Base-by-base conservation (phyloP, 2,113 vertebrate species). In the Gymnarchus niloticus region DNA sequence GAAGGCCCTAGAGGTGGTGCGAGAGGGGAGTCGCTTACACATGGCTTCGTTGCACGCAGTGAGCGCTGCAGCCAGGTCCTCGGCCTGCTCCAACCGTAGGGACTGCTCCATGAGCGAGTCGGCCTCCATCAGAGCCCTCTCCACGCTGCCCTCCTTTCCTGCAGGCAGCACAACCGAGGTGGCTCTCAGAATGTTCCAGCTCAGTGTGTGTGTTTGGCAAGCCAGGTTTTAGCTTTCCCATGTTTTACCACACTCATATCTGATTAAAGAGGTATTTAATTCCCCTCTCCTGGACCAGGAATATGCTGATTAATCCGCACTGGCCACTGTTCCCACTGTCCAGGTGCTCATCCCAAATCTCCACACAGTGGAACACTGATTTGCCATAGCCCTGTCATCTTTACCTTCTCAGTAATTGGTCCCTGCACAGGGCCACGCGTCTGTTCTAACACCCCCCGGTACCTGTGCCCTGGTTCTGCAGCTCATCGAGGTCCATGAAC, bases 401-500 rank as follows among this genome's bases (percentile, higher is more conserved):
- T 25, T 4, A 23, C 23, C n/a, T 46, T 51, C 48, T 23, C 48
- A 17, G 37, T 44, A 19, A 28, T 1, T 48, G n/a, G n/a, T 14
- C 2, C 1, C 78, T 25, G 33, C 28, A 23, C n/a, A 9, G n/a
- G 61, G 48, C 49, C 33, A 37, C 41, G 33, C 10, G 7, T 19
- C 12, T 44, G 54, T 33, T 3, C 14, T 17, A 28, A 23, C 19
- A 28, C 25, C 6, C 0, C n/a, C 14, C 65, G 2, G 6, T 25
- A n/a, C 25, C 10, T 52, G 2, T 83, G 93, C 93, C 94, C 93
- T 99, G 97, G 91, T 95, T 97, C 93, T 99, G 97, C 73, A 99
- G 95, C 89, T 98, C 97, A 93, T 99, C 98, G 89, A 99, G 94
- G 93, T 99, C 98, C 95, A 99, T 95, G 93, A 97, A 98, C 90